phyloP scores from a whole-genome alignment of 2,888 invertebrate genomes.

The Caenorhabditis zanzibari region DNA sequence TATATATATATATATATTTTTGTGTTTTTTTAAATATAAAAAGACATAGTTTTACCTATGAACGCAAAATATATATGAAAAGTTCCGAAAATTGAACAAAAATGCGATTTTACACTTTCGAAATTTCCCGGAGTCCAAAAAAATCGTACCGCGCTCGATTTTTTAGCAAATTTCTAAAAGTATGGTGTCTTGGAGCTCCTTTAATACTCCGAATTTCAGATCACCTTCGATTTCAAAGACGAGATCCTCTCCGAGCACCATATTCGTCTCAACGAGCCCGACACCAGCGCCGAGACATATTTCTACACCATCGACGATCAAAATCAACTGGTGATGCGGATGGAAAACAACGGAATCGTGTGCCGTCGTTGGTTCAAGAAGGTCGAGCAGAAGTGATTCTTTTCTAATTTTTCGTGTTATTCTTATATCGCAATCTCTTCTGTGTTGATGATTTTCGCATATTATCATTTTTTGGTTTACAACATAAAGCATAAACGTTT shows the following conservation, averaged over 20 bases:
- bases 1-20: too few species aligned
- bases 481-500: constrained; percentile 32
- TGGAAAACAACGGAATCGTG: constrained; percentile 79
- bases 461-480: not conserved
- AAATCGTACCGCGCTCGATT: too few species aligned
- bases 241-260: constrained; percentile 79
- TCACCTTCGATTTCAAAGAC: constrained; percentile 78
- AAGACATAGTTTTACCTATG: too few species aligned
- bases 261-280: constrained; percentile 79
- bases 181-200: too few species aligned
- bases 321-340: constrained; percentile 79
- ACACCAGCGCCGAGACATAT: constrained; percentile 80
- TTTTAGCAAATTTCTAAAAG: too few species aligned
- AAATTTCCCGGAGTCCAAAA: too few species aligned
- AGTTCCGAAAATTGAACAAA: too few species aligned
- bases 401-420: not conserved
- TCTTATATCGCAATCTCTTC: too few species aligned
- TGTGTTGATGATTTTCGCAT: not conserved
- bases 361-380: constrained; percentile 81
- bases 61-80: too few species aligned
- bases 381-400: constrained; percentile 61
- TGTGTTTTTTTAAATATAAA: too few species aligned
- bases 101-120: too few species aligned
- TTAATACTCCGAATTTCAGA: constrained; percentile 76
- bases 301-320: constrained; percentile 79